Base-by-base conservation (phyloP, 1,140 invertebrate species). In the Drosophila pseudoananassae region DNA sequence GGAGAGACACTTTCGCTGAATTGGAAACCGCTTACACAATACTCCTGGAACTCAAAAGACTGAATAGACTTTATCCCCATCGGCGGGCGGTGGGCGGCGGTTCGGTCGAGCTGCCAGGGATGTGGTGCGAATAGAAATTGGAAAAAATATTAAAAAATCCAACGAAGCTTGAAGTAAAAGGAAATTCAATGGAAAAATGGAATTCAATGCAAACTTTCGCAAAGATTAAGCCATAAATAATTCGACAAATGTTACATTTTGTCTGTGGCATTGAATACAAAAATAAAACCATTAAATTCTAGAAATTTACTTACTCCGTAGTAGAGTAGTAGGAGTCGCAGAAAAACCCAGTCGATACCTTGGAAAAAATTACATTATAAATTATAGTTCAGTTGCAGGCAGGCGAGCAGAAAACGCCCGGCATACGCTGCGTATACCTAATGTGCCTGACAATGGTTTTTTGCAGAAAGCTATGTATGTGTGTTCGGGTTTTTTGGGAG, bases 401-500 rank as follows among this genome's bases (percentile, higher is more conserved):
- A 49, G 51, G 45, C 50, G 33, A 36, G 33, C 33, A 36, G 33
- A 47, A 25, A 36, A 20, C 40, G 4, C n/a, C 36, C 17, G 49
- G 68, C 73, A 51, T 65, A 85, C 76, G 52, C 45, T 27, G 60
- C 78, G 81, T 85, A 81, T 87, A 81, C 81, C 82, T 65, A 87
- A 81, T 87, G 81, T 65, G 59, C 10, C 69, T 65, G 83, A 82
- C 83, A 87, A 85, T 85, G 59, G 73, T 69, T 58, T 69, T 73
- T 55, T 45, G 68, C 68, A 66, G 58, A 31, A 31, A 31, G 31
- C 8, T 9, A 3, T 10, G 70, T 78, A 57, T 58, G 29, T 54
- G 60, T 61, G 27, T 43, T 40, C 29, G 65, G 20, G 49, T 46
- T 23, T 10, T 33, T 3, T 3, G 14, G 51, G 6, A 5, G 45